Base-by-base conservation (phyloP, 2,888 invertebrate species). In the Melolontha melolontha region DNA sequence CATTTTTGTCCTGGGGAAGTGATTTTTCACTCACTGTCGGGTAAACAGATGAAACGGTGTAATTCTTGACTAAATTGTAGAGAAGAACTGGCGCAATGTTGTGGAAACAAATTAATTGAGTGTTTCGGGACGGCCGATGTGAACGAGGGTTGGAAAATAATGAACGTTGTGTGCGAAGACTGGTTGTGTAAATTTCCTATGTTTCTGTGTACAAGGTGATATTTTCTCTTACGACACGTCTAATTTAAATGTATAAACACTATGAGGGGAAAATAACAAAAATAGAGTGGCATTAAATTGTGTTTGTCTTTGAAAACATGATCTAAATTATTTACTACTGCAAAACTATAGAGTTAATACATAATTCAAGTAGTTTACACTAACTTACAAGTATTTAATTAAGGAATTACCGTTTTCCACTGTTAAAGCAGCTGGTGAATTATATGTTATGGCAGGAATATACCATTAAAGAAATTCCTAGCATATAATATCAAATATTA, bases 101-200 rank as follows among this genome's bases (percentile, higher is more conserved):
- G 57, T 42, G 57, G 57, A 57, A 57, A 42, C 44, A 22, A 57
- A 57, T 57, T 57, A 57, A 57, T 57, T 42, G 57, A 57, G 57
- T 44, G 57, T 57, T 57, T 57, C 42, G 44, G 8, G 29, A 27
- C 12, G 27, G 44, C 27, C 27, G 51, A 51, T 34, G 7, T 6
- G 34, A 34, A 34, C 27, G 51, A 51, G 52, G 52, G 52, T 34
- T 34, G 42, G n/a, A 57, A 57, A 57, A 57, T 57, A 57, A 57
- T 57, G 42, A 57, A 57, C 14, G 44, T 42, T 42, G 41, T 27
- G 41, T 12, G 22, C 27, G 40, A 22, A 44, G 12, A 27, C 27
- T 27, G 57, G 42, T 22, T 57, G 57, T 57, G 57, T 42, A 44
- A 57, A 57, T 57, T 27, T 14, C 42, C n/a, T n/a, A 34, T 34